phyloP scores from a whole-genome alignment of 2,888 invertebrate species.

The Plebejus anna region DNA sequence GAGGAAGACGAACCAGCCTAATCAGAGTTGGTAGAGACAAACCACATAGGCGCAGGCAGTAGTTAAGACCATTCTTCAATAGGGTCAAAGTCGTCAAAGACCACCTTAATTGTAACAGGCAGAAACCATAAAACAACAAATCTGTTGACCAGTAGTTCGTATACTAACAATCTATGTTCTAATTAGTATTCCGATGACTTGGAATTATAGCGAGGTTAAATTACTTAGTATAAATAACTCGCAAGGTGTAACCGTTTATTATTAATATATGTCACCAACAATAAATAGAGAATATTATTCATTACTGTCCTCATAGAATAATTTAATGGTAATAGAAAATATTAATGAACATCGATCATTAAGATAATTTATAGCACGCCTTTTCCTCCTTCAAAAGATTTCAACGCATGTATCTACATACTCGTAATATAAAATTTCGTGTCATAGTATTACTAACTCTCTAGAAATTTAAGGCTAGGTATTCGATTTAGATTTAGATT shows the following conservation, averaged over 20 bases:
- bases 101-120: neutral
- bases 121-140: neutral
- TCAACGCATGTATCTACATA: neutral
- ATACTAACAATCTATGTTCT: neutral
- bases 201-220: constrained; percentile 21
- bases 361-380: neutral
- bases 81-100: neutral
- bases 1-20: neutral
- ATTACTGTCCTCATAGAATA: constrained; percentile 14
- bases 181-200: constrained; percentile 26
- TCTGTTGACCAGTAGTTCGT: neutral
- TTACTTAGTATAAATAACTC: constrained; percentile 12
- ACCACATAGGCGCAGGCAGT: neutral
- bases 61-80: neutral
- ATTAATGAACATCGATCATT: constrained; percentile 1
- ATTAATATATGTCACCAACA: constrained; percentile 5
- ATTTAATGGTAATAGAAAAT: neutral
- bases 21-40: neutral
- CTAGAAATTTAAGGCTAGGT: too few species aligned
- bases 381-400: neutral
- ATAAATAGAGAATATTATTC: constrained; percentile 14
- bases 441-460: too few species aligned
- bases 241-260: constrained; percentile 27
- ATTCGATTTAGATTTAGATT: too few species aligned
- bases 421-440: too few species aligned